phyloP scores from a whole-genome alignment of 2,797 vertebrate genomes.

The Microctenopoma lineatum region DNA sequence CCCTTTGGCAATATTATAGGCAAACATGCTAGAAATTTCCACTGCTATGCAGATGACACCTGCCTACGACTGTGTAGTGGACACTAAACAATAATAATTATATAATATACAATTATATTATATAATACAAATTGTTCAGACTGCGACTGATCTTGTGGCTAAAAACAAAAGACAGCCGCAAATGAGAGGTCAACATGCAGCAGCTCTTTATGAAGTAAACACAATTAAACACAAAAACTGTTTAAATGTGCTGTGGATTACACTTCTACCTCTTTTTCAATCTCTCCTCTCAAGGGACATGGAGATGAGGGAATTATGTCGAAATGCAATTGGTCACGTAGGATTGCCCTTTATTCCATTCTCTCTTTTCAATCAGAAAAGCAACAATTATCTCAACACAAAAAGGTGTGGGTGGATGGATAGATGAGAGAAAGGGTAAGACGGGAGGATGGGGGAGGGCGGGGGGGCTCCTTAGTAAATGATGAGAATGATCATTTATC shows the following conservation, averaged over 20 bases:
- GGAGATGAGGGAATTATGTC: slow-evolving; percentile 76
- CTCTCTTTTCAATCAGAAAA: slow-evolving; percentile 81
- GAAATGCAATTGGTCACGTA: slow-evolving; percentile 70
- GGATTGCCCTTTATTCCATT: slow-evolving; percentile 30
- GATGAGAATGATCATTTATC: slow-evolving; percentile 90
- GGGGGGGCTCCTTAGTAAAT: slow-evolving; percentile 24
- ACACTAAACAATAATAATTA: too few relatives aligned
- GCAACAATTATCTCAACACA: slow-evolving; percentile 90
- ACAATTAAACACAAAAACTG: not conserved
- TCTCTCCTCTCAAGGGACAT: slow-evolving; percentile 16
- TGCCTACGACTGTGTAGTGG: too few relatives aligned
- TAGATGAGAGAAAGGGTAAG: slow-evolving; percentile 4
- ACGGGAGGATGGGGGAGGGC: slow-evolving; percentile 12
- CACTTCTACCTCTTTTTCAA: not conserved
- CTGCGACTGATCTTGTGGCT: too few relatives aligned
- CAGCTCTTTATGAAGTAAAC: not conserved
- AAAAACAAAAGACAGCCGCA: too few relatives aligned
- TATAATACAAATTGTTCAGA: too few relatives aligned
- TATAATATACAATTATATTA: too few relatives aligned
- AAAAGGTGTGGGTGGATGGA: slow-evolving; percentile 63
- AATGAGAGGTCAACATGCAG: too few relatives aligned
- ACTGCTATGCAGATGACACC: too few relatives aligned
- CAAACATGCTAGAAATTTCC: too few relatives aligned
- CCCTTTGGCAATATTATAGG: too few relatives aligned
- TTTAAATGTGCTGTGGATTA: slow-evolving; percentile 9